Percentiles rank a stretch among this genome's conserved stretches.
Conservation (phyloP, 2,113 vertebrate species). For the Paralichthys olivaceus region DNA sequence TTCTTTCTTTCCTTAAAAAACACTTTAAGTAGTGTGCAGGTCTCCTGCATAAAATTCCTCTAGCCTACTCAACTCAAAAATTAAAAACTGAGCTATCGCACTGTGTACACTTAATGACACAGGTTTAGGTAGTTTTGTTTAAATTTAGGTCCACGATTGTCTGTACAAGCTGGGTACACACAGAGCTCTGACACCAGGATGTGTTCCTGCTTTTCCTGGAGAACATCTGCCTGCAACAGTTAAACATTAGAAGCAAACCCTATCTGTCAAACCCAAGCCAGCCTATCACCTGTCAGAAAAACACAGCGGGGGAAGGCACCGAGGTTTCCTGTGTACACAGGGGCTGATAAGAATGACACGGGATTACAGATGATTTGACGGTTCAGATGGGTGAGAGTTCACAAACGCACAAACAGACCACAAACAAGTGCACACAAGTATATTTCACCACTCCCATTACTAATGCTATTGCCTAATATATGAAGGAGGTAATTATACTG, state of each 20-base stretch:
- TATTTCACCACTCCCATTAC: not conserved
- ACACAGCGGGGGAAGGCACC: slow-evolving; percentile 16
- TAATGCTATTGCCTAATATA: not conserved
- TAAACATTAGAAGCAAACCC: slow-evolving; percentile 54
- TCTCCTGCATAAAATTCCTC: too few relatives aligned
- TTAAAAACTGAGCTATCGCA: not conserved
- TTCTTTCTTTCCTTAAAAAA: too few relatives aligned
- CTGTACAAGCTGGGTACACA: not conserved
- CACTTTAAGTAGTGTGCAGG: too few relatives aligned
- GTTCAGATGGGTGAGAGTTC: slow-evolving; percentile 26
- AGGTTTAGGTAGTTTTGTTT: not conserved
- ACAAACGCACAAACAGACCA: slow-evolving; percentile 6
- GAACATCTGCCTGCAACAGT: slow-evolving; percentile 41
- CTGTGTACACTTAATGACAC: not conserved
- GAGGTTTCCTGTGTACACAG: slow-evolving; percentile 51
- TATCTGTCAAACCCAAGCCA: slow-evolving; percentile 25
- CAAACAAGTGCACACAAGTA: not conserved
- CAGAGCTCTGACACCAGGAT: slow-evolving; percentile 8
- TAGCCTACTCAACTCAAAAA: too few relatives aligned
- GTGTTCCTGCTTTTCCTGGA: slow-evolving; percentile 46
- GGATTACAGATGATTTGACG: slow-evolving; percentile 55
- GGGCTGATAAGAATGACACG: slow-evolving; percentile 57
- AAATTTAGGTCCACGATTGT: not conserved
- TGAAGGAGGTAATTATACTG: not conserved
- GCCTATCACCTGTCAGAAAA: slow-evolving; percentile 58